Conservation (phyloP, 2,113 vertebrate species). For the Rhea pennata region DNA sequence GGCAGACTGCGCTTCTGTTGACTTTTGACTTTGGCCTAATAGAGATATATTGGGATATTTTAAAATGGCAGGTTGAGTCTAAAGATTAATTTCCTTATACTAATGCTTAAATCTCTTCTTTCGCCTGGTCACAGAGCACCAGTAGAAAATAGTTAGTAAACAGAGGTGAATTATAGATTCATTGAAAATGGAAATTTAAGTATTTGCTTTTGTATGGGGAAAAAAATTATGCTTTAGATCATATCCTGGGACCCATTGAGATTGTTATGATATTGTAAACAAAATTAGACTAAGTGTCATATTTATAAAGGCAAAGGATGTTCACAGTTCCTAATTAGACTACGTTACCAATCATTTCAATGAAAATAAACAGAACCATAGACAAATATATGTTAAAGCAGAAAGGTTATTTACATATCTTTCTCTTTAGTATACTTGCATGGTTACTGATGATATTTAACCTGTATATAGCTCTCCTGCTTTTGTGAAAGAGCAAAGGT, state of each 20-base stretch:
- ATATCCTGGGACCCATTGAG: background rate
- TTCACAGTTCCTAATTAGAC: background rate
- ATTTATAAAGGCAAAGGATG: background rate
- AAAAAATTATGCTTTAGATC: background rate
- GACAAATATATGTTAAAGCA: background rate
- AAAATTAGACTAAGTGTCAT: background rate
- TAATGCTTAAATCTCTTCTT: conserved; percentile 2
- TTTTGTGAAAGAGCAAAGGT: background rate
- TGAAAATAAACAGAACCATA: background rate
- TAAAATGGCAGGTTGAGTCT: conserved; percentile 10
- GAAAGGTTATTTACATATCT: background rate
- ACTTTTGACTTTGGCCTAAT: conserved; percentile 62
- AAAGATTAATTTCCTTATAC: conserved; percentile 50
- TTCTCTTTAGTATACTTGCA: background rate
- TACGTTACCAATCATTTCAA: background rate
- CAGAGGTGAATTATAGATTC: background rate
- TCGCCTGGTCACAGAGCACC: background rate
- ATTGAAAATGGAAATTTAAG: background rate
- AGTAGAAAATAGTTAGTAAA: background rate
- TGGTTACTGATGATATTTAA: background rate
- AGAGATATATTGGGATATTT: conserved; percentile 53
- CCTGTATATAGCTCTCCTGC: background rate
- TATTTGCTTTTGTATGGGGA: background rate
- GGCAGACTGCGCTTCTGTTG: conserved; percentile 57
- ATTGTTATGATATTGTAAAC: background rate